Evolutionary conservation across 2,113 vertebrate genomes (phyloP), one percentile per base, ranked within the genome.

Genomic region (Drymodes brunneopygia): DNA sequence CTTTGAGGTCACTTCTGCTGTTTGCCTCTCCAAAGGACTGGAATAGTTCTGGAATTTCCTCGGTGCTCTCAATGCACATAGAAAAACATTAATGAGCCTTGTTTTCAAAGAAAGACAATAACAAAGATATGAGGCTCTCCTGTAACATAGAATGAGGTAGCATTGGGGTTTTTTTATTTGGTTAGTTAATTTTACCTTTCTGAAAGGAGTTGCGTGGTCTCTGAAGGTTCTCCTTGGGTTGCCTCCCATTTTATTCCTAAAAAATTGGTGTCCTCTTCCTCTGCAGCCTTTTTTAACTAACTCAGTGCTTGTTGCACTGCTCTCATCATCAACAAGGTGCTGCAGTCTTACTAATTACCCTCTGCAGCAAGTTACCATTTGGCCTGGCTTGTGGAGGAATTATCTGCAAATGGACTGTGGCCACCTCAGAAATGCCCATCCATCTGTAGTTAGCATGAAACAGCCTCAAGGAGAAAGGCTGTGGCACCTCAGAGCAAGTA

Each of bases 111-210:
- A 60, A 56, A 80, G 21, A 57, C 6, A 44, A 13, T 20, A 71
- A 31, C 0, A 45, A 45, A 28, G 6, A 2, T 21, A 35, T 57
- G 40, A 40, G 0, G 17, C 4, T 67, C 25, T n/a, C 10, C 16
- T 11, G 2, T 47, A 62, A 50, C 9, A 10, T 40, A 31, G 8
- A 73, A 69, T 15, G 53, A 77, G 21, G 7, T 8, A 70, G 19
- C 9, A 53, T 1, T 36, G 6, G 16, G 5, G 5, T 3, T 3
- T 15, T 18, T 10, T 13, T 69, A 3, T 1, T 33, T 44, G 42
- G 10, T 51, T 70, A 1, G 3, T 56, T 35, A 3, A 2, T 22
- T 81, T 85, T 19, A 31, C 8, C 20, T 33, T 67, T 72, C 24
- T 3, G 8, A 60, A 15, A 70, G 15, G 21, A 61, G 3, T 9